Base-by-base conservation (phyloP, 2,888 invertebrate species). In the Linnaemya tessellans region DNA sequence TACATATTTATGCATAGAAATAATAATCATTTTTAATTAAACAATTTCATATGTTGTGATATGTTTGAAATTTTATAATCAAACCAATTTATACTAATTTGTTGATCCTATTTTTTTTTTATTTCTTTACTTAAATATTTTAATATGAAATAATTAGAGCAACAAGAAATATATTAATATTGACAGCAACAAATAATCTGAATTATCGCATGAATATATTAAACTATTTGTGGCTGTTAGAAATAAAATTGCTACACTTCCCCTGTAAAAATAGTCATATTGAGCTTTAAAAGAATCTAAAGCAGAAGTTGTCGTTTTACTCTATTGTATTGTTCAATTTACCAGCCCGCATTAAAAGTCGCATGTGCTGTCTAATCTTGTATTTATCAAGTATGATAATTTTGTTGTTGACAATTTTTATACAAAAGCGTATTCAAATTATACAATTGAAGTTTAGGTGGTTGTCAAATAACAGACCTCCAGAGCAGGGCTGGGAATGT, bases 81-180 rank as follows among this genome's bases (percentile, higher is more conserved):
- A 9, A 65, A 11, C 25, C n/a, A 65, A 65, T 65, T 65, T 46
- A 3, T 49, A 30, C 46, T 25, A 67, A 67, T 65, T 65, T 25
- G 65, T 49, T 30, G 25, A 9, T 22, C 7, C 13, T 2, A 22
- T 25, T 46, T 65, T 43, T 46, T 18, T 43, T 25, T 46, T 65
- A 22, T 46, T 18, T 43, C n/a, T 11, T 11, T 9, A 2, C 11
- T 46, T 15, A 25, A n/a, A 46, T 65, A 65, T 49, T 68, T 51
- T 20, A 51, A 51, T 51, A 51, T 15, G 13, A 38, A 54, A 38
- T 15, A 68, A 68, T 54, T 54, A 54, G 20, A 54, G 38, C 51
- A 38, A 10, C 20, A 68, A 4, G 3, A 25, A 11, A 56, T 25
- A 56, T 41, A 43, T 56, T 70, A 3, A 11, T 15, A 43, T 3